phyloP scores from a whole-genome alignment of 2,113 vertebrate species.

The Propithecus coquereli region DNA sequence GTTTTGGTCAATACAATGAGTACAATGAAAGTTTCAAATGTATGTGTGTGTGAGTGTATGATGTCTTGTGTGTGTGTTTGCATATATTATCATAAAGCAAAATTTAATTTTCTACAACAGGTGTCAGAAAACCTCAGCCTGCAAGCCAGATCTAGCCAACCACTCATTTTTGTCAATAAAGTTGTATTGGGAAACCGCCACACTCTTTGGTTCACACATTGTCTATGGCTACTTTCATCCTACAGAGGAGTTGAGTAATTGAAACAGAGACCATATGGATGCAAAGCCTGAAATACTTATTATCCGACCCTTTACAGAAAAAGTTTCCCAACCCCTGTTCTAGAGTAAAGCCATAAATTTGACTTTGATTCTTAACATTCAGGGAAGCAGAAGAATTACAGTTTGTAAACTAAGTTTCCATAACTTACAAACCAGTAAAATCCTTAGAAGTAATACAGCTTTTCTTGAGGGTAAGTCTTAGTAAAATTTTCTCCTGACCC shows the following conservation, averaged over 20 bases:
- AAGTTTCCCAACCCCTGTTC: neutral
- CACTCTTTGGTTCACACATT: neutral
- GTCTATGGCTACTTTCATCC: neutral
- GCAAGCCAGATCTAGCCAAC: neutral
- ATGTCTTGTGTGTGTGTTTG: neutral
- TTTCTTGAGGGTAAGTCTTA: rapidly evolving
- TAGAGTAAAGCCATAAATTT: neutral
- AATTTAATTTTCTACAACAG: neutral
- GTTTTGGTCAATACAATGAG: neutral
- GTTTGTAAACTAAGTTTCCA: neutral
- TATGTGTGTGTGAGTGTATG: neutral
- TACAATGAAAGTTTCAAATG: neutral
- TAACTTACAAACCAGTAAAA: neutral
- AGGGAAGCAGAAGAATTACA: neutral
- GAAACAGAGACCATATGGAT: neutral
- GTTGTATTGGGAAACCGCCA: neutral
- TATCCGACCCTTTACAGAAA: neutral
- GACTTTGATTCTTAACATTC: neutral
- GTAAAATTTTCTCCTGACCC: neutral
- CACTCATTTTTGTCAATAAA: neutral
- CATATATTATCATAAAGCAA: neutral
- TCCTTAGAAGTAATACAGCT: neutral
- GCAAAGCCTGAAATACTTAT: neutral
- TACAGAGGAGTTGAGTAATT: neutral
- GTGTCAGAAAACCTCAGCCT: neutral